Percentiles rank a stretch among this genome's conserved stretches.
Evolutionary conservation across 2,113 vertebrate genomes (phyloP).

Genomic region (Carassius auratus): DNA sequence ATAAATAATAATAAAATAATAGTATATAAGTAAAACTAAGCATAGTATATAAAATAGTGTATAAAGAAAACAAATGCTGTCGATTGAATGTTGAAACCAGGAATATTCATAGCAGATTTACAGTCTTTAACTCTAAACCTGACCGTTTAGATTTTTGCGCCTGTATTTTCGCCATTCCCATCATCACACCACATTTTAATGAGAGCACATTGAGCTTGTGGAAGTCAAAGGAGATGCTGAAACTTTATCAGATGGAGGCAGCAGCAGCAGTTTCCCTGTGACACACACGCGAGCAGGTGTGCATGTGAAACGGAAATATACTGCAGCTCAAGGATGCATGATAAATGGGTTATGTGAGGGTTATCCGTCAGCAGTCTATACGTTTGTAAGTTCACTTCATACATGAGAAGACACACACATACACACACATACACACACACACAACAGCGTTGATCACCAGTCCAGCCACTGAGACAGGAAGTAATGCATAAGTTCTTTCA

Average conservation of each 20-base stretch:
- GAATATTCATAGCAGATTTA: background rate
- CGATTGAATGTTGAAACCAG: no score
- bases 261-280: background rate
- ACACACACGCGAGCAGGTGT: background rate
- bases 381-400: background rate
- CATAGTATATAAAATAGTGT: no score
- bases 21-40: no score
- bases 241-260: background rate
- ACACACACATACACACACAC: background rate
- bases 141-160: no score
- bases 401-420: background rate
- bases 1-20: no score
- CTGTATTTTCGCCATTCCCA: background rate
- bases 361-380: background rate
- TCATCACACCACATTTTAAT: background rate
- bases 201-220: background rate
- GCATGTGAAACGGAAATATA: background rate
- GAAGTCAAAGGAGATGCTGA: background rate
- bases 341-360: background rate
- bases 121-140: no score
- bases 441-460: background rate
- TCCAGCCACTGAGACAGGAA: constrained; percentile 13
- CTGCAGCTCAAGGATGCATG: background rate
- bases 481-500: constrained; percentile 11
- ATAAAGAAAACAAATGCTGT: no score